phyloP scores from a whole-genome alignment of 2,797 vertebrate species.

The Anguilla pacifica region DNA sequence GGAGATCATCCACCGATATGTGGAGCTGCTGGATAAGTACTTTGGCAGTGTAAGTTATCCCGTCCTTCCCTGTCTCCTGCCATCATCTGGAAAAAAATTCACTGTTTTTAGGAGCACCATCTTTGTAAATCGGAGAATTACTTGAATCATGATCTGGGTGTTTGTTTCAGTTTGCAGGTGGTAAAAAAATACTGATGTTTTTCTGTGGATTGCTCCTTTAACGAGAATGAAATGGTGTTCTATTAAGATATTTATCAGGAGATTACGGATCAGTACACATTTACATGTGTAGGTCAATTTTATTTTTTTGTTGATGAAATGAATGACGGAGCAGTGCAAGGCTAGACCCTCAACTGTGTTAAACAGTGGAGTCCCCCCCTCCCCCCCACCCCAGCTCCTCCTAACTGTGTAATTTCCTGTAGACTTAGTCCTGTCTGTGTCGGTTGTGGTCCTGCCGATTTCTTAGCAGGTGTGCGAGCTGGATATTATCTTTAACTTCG shows the following conservation, averaged over 20 bases:
- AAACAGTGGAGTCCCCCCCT: background rate
- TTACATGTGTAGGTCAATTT: background rate
- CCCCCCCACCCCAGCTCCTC: too few relatives aligned
- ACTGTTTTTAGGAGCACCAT: too few relatives aligned
- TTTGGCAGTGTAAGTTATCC: slow-evolving; percentile 92
- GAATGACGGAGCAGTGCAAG: background rate
- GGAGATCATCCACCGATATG: slow-evolving; percentile 99
- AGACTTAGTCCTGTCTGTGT: background rate
- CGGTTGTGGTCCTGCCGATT: slow-evolving; percentile 13
- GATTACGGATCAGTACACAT: background rate
- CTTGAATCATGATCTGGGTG: too few relatives aligned
- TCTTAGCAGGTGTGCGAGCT: slow-evolving; percentile 91
- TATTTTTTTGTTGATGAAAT: background rate
- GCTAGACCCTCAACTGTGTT: background rate
- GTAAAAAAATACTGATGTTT: too few relatives aligned
- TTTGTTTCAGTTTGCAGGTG: too few relatives aligned
- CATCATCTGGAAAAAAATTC: background rate
- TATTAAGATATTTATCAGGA: too few relatives aligned
- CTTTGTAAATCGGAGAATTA: too few relatives aligned
- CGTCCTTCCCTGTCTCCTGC: background rate
- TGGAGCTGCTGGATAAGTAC: slow-evolving; percentile 99
- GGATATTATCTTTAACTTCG: slow-evolving; percentile 99
- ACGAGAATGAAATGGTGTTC: too few relatives aligned
- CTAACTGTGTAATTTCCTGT: background rate
- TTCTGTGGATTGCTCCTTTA: too few relatives aligned